These are phyloP conservation scores for Menura novaehollandiae DNA, from an alignment of 2,113 vertebrate species.

Conservation along the genomic window DNA sequence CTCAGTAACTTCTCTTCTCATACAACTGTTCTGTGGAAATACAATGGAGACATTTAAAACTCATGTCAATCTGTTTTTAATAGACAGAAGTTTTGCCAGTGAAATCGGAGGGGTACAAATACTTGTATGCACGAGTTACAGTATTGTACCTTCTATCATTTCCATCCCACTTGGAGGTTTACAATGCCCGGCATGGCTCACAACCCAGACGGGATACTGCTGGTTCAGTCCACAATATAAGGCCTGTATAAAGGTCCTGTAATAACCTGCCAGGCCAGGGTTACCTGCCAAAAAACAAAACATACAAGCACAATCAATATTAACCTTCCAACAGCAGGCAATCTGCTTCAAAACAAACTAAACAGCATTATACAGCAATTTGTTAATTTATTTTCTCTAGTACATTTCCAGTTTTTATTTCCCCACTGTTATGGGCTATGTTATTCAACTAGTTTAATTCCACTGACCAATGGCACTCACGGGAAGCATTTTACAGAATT, in stretches of 20 bases:
- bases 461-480: not conserved
- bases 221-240: constrained; percentile 75
- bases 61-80: not conserved
- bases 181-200: constrained; percentile 91
- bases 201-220: constrained; percentile 85
- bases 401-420: not conserved
- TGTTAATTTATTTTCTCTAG: not conserved
- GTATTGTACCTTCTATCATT: constrained; percentile 80
- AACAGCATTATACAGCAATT: not conserved
- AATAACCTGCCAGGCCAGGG: constrained; percentile 86
- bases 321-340: not conserved
- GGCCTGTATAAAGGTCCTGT: constrained; percentile 84
- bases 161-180: constrained; percentile 80
- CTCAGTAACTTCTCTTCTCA: not conserved
- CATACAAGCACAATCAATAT: not conserved
- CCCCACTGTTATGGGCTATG: not conserved
- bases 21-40: not conserved
- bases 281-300: constrained; percentile 81
- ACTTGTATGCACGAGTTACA: not conserved
- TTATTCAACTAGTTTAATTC: not conserved
- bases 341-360: not conserved
- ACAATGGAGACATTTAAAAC: not conserved
- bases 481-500: not conserved
- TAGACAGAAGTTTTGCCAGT: not conserved
- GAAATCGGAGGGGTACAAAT: not conserved